Conservation (phyloP, 2,888 invertebrate genomes). For the Frankliniella intonsa region DNA sequence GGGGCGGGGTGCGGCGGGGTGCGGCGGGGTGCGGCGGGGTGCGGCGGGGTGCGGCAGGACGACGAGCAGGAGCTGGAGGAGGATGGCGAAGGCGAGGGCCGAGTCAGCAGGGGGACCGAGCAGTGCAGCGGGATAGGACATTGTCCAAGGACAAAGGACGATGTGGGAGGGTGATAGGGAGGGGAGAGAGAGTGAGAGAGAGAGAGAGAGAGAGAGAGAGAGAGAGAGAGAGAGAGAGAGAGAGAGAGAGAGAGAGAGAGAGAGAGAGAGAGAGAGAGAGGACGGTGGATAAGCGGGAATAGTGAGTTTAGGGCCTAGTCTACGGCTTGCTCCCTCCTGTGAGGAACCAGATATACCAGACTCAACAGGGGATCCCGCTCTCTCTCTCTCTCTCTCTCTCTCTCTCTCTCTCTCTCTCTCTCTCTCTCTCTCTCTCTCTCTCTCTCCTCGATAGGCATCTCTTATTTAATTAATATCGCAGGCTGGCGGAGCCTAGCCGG, state of each 20-base stretch:
- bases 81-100: not conserved
- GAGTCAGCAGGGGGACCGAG: not conserved
- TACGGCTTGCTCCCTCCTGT: not conserved
- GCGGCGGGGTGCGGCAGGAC: not conserved
- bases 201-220: not conserved
- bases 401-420: too few relatives aligned
- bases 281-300: too few relatives aligned
- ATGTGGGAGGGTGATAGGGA: not conserved
- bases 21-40: not conserved
- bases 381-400: not conserved
- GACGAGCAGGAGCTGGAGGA: not conserved
- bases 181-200: not conserved
- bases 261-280: not conserved
- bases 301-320: not conserved
- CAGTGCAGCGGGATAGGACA: not conserved
- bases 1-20: not conserved
- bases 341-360: not conserved
- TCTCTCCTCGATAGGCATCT: not conserved
- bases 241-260: not conserved
- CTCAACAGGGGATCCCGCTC: not conserved
- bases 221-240: not conserved
- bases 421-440: too few relatives aligned
- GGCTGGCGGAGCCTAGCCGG: not conserved
- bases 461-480: conserved; percentile 17
- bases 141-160: not conserved